A percentile compares a stretch with the other conserved stretches of the same genome.
These are phyloP conservation scores for Eurosta solidaginis DNA, from an alignment of 1,140 invertebrate genomes.

Conservation along the genomic window DNA sequence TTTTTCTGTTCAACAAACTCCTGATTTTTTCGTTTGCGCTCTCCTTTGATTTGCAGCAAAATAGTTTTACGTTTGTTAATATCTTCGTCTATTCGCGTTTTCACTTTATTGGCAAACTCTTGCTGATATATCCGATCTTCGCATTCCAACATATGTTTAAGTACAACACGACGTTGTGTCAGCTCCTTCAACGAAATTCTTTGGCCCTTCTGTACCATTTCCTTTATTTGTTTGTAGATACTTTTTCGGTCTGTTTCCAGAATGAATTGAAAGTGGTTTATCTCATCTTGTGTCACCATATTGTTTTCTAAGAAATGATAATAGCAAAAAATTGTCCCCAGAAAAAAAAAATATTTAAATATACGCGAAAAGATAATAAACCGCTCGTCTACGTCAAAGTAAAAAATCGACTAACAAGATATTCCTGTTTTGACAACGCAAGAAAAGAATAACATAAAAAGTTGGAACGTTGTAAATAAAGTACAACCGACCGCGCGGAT, in stretches of 20 bases:
- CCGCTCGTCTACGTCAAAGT: too few species aligned
- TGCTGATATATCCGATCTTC: conserved; percentile 48
- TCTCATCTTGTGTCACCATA: not conserved
- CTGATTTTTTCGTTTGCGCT: conserved; percentile 36
- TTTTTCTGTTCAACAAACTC: conserved; percentile 44
- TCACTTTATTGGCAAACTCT: conserved; percentile 49
- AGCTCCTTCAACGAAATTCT: conserved; percentile 41
- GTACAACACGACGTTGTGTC: conserved; percentile 35
- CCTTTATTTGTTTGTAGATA: conserved; percentile 46
- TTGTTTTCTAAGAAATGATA: too few species aligned
- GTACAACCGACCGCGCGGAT: too few species aligned
- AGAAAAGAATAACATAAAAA: too few species aligned
- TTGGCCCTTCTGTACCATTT: conserved; percentile 44
- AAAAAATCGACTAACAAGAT: too few species aligned
- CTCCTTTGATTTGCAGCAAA: conserved; percentile 46
- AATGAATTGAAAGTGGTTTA: conserved; percentile 38
- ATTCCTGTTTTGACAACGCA: too few species aligned
- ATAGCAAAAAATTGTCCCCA: too few species aligned
- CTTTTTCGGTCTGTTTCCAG: conserved; percentile 48
- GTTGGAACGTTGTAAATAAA: too few species aligned
- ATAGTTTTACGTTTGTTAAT: too few species aligned
- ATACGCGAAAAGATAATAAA: too few species aligned
- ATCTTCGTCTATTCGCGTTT: conserved; percentile 46
- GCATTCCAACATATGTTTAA: conserved; percentile 44
- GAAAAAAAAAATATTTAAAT: too few species aligned